Evolutionary conservation across 1,140 invertebrate genomes (phyloP).

Genomic region (Sitodiplosis mosellana): DNA sequence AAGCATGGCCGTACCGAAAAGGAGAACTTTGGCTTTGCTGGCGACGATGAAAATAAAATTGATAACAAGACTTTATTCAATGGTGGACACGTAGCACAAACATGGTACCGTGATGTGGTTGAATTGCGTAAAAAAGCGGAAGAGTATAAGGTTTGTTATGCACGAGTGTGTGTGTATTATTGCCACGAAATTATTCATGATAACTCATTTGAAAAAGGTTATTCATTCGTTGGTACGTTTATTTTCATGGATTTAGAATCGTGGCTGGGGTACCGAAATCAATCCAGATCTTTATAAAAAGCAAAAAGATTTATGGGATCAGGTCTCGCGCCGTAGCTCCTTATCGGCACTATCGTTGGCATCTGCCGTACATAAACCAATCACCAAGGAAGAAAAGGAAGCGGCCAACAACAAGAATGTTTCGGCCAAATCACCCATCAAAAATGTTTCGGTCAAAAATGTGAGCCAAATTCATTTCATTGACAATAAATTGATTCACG

Average conservation of each 20-base stretch:
- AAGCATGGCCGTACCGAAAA: constrained; percentile 23
- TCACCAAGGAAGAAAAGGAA: constrained; percentile 73
- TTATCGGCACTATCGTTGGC: constrained; percentile 51
- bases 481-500: constrained; percentile 24
- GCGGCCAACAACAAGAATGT: constrained; percentile 67
- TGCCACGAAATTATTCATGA: too few species aligned
- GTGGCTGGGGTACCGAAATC: constrained; percentile 75
- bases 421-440: constrained; percentile 45
- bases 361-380: constrained; percentile 30
- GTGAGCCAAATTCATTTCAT: constrained; percentile 22
- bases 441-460: constrained; percentile 22
- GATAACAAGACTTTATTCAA: constrained; percentile 12
- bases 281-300: constrained; percentile 64
- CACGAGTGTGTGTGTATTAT: too few species aligned
- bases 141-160: constrained; percentile 72
- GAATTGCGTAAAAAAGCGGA: constrained; percentile 78
- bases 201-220: too few species aligned
- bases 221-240: too few species aligned
- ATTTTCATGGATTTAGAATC: constrained; percentile 45
- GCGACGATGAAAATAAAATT: constrained; percentile 8
- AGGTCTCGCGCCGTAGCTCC: constrained; percentile 69
- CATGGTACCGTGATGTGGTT: constrained; percentile 69
- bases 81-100: constrained; percentile 28
- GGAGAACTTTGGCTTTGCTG: constrained; percentile 22
- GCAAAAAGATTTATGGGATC: constrained; percentile 71